Base-by-base conservation (phyloP, 2,888 invertebrate genomes). In the Melipona beecheii region DNA sequence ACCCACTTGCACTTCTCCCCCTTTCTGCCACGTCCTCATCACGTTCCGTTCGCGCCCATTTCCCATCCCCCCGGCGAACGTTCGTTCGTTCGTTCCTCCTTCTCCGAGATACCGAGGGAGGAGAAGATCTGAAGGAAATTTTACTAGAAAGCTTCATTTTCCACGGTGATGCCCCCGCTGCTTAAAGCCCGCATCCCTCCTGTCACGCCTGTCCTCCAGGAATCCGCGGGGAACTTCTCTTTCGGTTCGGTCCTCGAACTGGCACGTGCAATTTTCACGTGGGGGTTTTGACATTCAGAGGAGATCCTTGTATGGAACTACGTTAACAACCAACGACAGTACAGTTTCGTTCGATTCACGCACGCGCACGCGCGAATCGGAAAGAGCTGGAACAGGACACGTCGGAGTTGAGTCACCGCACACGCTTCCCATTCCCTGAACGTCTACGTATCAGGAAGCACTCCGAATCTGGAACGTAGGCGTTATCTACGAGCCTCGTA, bases 61-160 rank as follows among this genome's bases (percentile, higher is more conserved):
- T 68, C 60, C 54, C 73, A 54, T 27, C 21, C 66, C n/a, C 5
- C 17, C 11, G 13, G 50, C 52, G 56, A 70, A 43, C 11, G 43
- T 31, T 58, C 21, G 31, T 72, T 62, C 72, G 31, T 62, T 62
- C 72, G 62, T 75, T 70, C 75, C 69, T 73, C 82, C 80, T 78
- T 78, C 80, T 80, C 86, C 27, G 27, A 24, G 62, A 76, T 70
- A 56, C 69, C 56, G 56, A 31, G 83, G 78, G 82, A 70, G 78
- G 82, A 70, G 78, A 78, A 90, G 90, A 91, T 91, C 88, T 78
- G 86, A 90, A 88, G 87, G 86, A 91, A 92, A 92, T 92, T 91
- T 92, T 89, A 88, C 90, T 88, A 83, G 88, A 87, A 86, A 91
- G 91, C 90, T 92, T 92, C 91, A 92, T 93, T 93, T 93, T 92